Percentiles rank a stretch among this genome's conserved stretches.
phyloP scores from a whole-genome alignment of 1,140 invertebrate species.

The Telenomus remus region DNA sequence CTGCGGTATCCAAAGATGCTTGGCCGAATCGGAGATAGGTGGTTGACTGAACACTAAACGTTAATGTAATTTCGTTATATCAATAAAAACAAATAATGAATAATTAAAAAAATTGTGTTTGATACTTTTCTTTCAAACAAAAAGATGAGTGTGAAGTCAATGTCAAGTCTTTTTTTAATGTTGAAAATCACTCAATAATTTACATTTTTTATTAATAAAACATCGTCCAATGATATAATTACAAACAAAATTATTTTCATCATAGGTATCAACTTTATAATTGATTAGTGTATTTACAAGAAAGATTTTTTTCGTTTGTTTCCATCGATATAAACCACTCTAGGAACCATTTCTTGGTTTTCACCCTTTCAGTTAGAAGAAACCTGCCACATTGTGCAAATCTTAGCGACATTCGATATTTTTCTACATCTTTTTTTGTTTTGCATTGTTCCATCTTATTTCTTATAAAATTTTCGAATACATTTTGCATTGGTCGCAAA shows the following conservation, averaged over 20 bases:
- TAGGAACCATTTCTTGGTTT: slow-evolving; percentile 43
- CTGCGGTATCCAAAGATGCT: slow-evolving; percentile 49
- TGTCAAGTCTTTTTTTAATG: slow-evolving; percentile 10
- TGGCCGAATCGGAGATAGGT: slow-evolving; percentile 48
- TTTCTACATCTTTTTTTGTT: too few relatives aligned
- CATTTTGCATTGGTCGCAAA: too few relatives aligned
- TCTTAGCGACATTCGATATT: too few relatives aligned
- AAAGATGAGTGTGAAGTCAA: too few relatives aligned
- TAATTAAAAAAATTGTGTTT: slow-evolving; percentile 7
- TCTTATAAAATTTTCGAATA: too few relatives aligned
- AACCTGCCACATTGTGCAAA: neutral
- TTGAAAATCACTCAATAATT: slow-evolving; percentile 33
- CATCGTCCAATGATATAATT: slow-evolving; percentile 33
- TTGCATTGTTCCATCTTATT: too few relatives aligned
- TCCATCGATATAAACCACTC: slow-evolving; percentile 33
- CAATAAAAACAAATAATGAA: slow-evolving; percentile 25
- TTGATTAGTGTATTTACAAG: slow-evolving; percentile 32
- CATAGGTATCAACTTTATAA: slow-evolving; percentile 33
- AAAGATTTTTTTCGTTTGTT: slow-evolving; percentile 23
- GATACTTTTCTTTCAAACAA: too few relatives aligned
- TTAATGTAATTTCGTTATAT: slow-evolving; percentile 46
- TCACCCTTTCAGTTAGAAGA: slow-evolving; percentile 30
- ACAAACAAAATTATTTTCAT: slow-evolving; percentile 34
- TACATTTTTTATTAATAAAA: slow-evolving; percentile 34
- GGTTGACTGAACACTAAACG: slow-evolving; percentile 46